Conservation (phyloP, 2,113 vertebrate genomes). For the Anarrhichthys ocellatus region DNA sequence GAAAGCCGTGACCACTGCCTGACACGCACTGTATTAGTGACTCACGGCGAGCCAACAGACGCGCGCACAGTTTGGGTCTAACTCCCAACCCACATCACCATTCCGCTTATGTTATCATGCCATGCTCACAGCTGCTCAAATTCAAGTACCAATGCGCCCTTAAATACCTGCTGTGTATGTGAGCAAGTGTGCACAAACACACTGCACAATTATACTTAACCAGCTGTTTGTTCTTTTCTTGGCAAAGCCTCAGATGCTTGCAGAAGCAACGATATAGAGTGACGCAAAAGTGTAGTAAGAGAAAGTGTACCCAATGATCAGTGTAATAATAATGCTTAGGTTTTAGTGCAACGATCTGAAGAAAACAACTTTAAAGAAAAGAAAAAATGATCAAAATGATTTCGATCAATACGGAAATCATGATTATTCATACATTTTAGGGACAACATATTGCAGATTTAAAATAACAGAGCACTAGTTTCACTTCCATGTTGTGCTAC, state of each 20-base stretch:
- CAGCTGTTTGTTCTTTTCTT: conserved; percentile 15
- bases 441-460: background rate
- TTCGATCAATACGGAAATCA: background rate
- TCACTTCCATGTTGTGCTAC: background rate
- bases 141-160: conserved; percentile 45
- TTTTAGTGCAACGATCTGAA: background rate
- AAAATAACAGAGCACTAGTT: background rate
- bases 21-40: conserved; percentile 42
- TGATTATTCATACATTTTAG: background rate
- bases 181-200: conserved; percentile 27
- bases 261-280: background rate
- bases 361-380: background rate
- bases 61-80: conserved; percentile 30
- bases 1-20: conserved; percentile 47
- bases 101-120: conserved; percentile 52
- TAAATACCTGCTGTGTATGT: conserved; percentile 27
- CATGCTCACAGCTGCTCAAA: conserved; percentile 54
- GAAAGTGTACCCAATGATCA: background rate
- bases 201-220: background rate
- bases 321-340: background rate
- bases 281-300: background rate
- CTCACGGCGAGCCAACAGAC: conserved; percentile 44
- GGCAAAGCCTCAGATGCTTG: background rate
- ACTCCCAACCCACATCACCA: conserved; percentile 25
- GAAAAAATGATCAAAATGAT: background rate